Evolutionary conservation across 1,140 invertebrate species (phyloP).

Genomic region (Aphelinus certus): DNA sequence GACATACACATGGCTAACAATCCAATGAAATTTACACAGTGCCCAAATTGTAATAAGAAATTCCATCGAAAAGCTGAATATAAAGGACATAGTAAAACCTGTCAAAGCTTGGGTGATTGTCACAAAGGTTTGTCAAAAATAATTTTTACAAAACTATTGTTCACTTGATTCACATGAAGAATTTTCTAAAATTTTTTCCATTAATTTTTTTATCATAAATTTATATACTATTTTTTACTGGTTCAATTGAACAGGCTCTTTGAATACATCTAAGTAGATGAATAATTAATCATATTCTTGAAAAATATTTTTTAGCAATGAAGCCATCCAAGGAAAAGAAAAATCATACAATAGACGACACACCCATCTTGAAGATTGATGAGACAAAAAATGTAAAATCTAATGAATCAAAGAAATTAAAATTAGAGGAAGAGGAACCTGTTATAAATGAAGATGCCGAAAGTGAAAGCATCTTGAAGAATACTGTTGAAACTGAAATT

Average conservation of each 20-base stretch:
- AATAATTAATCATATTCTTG: background rate
- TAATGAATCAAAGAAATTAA: conserved; percentile 24
- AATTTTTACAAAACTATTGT: no score
- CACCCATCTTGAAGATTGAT: conserved; percentile 15
- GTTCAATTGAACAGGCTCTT: no score
- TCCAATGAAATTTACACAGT: conserved; percentile 35
- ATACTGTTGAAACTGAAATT: conserved; percentile 26
- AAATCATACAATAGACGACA: conserved; percentile 3
- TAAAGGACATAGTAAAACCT: conserved; percentile 38
- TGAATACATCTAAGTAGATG: no score
- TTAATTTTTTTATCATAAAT: no score
- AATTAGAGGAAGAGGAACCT: conserved; percentile 26
- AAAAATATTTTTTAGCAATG: conserved; percentile 19
- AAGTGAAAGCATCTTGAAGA: conserved; percentile 34
- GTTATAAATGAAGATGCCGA: conserved; percentile 23
- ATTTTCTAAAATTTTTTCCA: no score
- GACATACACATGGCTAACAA: conserved; percentile 37
- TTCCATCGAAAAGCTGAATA: conserved; percentile 41
- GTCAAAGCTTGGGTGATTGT: background rate
- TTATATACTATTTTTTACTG: no score
- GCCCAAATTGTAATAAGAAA: conserved; percentile 32
- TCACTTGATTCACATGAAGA: no score
- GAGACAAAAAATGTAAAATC: background rate
- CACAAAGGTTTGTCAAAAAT: no score
- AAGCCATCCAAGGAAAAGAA: conserved; percentile 23